A percentile compares a stretch with the other conserved stretches of the same genome.
These are phyloP conservation scores for Pitangus sulphuratus DNA, from an alignment of 2,797 vertebrate species.

Conservation along the genomic window DNA sequence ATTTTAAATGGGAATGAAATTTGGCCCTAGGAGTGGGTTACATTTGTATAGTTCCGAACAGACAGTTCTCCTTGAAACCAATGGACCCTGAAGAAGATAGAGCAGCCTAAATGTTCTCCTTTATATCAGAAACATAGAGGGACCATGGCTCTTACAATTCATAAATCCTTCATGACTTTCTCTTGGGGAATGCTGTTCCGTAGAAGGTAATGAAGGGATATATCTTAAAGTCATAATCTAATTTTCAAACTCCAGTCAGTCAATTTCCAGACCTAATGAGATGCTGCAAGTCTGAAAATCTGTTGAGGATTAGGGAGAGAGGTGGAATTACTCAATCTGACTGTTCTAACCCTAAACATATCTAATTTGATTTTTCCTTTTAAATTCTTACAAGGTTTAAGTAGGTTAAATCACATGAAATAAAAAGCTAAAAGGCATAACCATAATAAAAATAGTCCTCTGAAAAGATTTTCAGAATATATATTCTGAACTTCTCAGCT, in stretches of 20 bases:
- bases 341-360: constrained; percentile 9
- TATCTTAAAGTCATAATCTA: constrained; percentile 51
- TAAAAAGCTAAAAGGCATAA: neutral
- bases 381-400: neutral
- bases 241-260: constrained; percentile 31
- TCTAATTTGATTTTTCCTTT: constrained; percentile 5
- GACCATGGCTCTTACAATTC: neutral
- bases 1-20: neutral
- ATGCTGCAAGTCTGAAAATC: constrained; percentile 39
- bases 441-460: neutral
- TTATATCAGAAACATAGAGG: neutral
- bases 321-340: constrained; percentile 39
- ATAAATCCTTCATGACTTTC: neutral
- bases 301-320: constrained; percentile 35
- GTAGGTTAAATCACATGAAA: neutral
- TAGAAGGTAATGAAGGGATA: constrained; percentile 21
- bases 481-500: neutral
- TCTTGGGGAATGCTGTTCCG: constrained; percentile 15
- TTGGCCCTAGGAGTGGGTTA: neutral
- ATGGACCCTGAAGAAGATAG: neutral
- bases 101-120: neutral
- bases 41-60: neutral
- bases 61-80: neutral
- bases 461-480: neutral
- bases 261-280: constrained; percentile 48